phyloP scores from a whole-genome alignment of 2,888 invertebrate species.

The Acanthopleura granulata region DNA sequence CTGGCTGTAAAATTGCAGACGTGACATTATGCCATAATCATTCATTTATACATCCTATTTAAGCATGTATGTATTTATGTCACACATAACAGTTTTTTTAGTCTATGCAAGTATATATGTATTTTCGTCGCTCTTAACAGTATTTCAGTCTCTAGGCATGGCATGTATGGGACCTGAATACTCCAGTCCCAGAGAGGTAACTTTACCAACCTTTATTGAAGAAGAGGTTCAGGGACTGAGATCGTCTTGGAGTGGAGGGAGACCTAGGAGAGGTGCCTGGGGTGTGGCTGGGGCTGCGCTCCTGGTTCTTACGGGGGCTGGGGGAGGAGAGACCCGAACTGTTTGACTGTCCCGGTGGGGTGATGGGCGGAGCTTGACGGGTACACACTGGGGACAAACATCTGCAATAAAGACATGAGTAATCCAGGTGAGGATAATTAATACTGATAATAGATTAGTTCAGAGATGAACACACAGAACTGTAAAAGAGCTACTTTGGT shows the following conservation, averaged over 20 bases:
- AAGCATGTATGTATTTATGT: too few relatives aligned
- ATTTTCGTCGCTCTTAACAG: too few relatives aligned
- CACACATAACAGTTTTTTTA: too few relatives aligned
- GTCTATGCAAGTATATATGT: too few relatives aligned
- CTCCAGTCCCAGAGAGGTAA: background rate
- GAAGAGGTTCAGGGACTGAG: conserved; percentile 55
- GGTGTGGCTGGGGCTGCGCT: conserved; percentile 20
- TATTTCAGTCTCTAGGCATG: too few relatives aligned
- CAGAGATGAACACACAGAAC: too few relatives aligned
- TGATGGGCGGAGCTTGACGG: conserved; percentile 29
- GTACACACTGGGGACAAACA: conserved; percentile 46
- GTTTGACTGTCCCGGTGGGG: conserved; percentile 24
- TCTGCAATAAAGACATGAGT: conserved; percentile 29
- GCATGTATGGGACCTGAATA: too few relatives aligned
- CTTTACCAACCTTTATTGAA: conserved; percentile 54
- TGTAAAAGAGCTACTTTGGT: too few relatives aligned
- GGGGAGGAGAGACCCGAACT: conserved; percentile 17
- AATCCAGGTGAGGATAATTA: background rate
- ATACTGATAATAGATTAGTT: too few relatives aligned
- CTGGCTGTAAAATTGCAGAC: too few relatives aligned
- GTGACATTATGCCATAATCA: too few relatives aligned
- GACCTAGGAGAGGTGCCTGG: conserved; percentile 20
- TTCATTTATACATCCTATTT: too few relatives aligned
- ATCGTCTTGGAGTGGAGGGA: conserved; percentile 30
- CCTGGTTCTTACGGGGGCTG: conserved; percentile 14